These are phyloP conservation scores for Tinea semifulvella DNA, from an alignment of 2,888 invertebrate genomes.

Conservation along the genomic window DNA sequence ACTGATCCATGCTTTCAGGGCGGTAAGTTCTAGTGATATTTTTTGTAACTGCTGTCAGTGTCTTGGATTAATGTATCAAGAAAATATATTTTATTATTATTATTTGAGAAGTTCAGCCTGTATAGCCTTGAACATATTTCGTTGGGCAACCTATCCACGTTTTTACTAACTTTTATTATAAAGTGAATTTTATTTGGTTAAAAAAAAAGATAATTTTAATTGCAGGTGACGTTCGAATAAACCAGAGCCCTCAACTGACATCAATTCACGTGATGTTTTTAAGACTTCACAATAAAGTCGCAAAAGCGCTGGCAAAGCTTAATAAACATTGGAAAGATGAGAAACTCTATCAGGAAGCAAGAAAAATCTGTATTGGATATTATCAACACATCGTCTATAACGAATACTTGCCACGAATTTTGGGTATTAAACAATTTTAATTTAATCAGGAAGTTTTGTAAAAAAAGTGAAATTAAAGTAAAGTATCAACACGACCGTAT, in stretches of 20 bases:
- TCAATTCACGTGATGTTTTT: conserved; percentile 65
- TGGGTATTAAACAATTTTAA: no score
- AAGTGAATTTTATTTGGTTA: no score
- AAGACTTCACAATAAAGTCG: conserved; percentile 71
- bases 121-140: no score
- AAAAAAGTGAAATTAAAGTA: no score
- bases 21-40: conserved; percentile 43
- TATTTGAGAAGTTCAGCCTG: no score
- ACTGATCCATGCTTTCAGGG: conserved; percentile 72
- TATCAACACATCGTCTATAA: conserved; percentile 73
- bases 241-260: conserved; percentile 70
- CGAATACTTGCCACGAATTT: conserved; percentile 71
- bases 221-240: conserved; percentile 65
- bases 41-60: no score
- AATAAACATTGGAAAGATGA: conserved; percentile 75
- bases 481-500: no score
- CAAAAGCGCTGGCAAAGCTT: conserved; percentile 51
- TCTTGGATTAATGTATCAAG: no score
- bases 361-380: conserved; percentile 66
- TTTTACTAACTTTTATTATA: no score
- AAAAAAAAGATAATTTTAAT: conserved; percentile 10
- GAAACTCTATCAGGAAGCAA: conserved; percentile 69
- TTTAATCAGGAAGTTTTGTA: no score
- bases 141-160: no score
- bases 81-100: no score